Percentiles rank a stretch among this genome's conserved stretches.
Conservation (phyloP, 2,797 vertebrate genomes). For the Danio aesculapii region DNA sequence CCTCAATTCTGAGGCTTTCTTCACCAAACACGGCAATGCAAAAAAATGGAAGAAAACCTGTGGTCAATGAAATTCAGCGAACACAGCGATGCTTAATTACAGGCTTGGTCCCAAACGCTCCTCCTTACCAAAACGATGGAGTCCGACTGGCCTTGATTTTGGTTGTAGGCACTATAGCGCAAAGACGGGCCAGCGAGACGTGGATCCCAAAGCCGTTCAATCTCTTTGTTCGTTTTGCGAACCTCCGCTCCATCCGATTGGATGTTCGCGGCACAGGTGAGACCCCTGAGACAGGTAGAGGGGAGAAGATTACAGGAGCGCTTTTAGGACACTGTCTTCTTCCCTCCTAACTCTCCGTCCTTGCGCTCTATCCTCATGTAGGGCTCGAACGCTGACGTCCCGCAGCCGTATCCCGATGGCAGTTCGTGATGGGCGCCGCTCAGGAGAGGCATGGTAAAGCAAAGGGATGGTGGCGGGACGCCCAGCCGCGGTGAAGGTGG, state of each 20-base stretch:
- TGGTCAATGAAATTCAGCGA: constrained; percentile 23
- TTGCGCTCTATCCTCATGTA: constrained; percentile 88
- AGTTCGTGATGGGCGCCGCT: constrained; percentile 83
- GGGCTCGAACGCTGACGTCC: constrained; percentile 92
- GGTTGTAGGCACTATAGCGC: constrained; percentile 41
- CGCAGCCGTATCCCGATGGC: constrained; percentile 81
- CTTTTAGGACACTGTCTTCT: constrained; percentile 85
- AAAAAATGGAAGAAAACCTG: constrained; percentile 47
- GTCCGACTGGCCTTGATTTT: constrained; percentile 11
- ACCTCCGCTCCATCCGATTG: not conserved
- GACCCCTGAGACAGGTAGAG: constrained; percentile 23
- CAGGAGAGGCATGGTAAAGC: constrained; percentile 85
- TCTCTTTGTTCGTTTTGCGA: constrained; percentile 15
- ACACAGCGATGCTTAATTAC: constrained; percentile 47
- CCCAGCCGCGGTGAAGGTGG: constrained; percentile 79
- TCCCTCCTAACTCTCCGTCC: constrained; percentile 77
- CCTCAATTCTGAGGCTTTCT: constrained; percentile 35
- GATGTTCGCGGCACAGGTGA: constrained; percentile 33
- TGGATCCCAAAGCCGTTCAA: constrained; percentile 9
- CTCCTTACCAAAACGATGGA: constrained; percentile 34
- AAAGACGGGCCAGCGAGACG: constrained; percentile 11
- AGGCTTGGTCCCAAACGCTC: constrained; percentile 42
- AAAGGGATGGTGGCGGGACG: constrained; percentile 77
- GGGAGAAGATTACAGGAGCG: not conserved
- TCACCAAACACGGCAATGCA: constrained; percentile 33